Evolutionary conservation across 1,140 invertebrate species (phyloP), one percentile per base, ranked within the genome.

Genomic region (Drosophila nebulosa): DNA sequence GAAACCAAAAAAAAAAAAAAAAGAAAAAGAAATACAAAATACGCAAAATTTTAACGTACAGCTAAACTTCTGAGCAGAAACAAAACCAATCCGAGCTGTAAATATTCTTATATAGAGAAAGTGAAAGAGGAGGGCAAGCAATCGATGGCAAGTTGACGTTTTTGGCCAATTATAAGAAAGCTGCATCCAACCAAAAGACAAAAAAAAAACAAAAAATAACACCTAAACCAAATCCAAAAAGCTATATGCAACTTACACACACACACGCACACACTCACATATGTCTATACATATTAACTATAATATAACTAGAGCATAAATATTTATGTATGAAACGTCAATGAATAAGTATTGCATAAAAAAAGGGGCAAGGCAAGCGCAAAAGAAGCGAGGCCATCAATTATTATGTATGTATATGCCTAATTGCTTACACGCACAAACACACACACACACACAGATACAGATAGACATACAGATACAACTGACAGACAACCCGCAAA

Each of bases 1-100:
- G 56, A 62, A 66, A 10, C 10, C 2, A 42, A 39, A 56, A 50
- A 52, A 14, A 68, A 58, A 10, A 57, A 72, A 57, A 56, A 66
- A 60, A 69, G 51, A 59, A 64, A 75, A 60, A 66, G 62, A 59
- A 57, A 64, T 70, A 79, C 73, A 84, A 46, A 46, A 62, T 70
- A 69, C 64, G 57, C 46, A 79, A 79, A 79, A 65, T 79, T 83
- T 89, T 78, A 64, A 75, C 70, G 78, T 88, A 81, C 81, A 85
- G 81, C 81, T 74, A 74, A 79, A 80, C 73, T 79, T 84, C 80
- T 85, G 77, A 84, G 69, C 76, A 85, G 80, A 74, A 79, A 74
- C 60, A 77, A 79, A 84, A 70, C 63, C 69, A 70, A 86, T 69
- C 58, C 71, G 78, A 86, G 83, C 83, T 88, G 83, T 88, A 88